Evolutionary conservation across 2,888 invertebrate species (phyloP), one percentile per base, ranked within the genome.

Genomic region (Asteroscopus sphinx): DNA sequence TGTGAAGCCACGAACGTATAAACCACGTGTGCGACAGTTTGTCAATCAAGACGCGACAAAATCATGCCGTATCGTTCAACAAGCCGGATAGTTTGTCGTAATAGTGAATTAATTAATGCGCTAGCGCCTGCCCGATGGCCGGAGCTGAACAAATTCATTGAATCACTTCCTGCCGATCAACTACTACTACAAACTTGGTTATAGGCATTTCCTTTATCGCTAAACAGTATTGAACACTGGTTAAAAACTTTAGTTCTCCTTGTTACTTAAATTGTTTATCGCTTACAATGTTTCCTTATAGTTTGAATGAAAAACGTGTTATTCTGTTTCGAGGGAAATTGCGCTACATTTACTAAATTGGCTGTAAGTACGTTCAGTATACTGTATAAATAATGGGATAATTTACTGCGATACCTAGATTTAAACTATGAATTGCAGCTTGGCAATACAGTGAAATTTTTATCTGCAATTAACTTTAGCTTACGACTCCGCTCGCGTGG

Each of bases 91-190:
- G 49, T 47, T 56, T 48, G 36, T 52, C 53, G 35, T 54, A 56
- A 63, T 66, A 58, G 42, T 56, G 41, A 58, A 65, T 73, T 59
- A 68, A 73, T 65, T 42, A 51, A 64, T 58, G 49, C 28, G 52
- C 49, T 54, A 48, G 68, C 53, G 35, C 52, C 25, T 58, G 61
- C 42, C 54, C 59, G 49, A 54, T 65, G 48, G 28, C 52, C 54
- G 44, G 12, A 30, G 64, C 53, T 58, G 60, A 66, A 69, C 58
- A 56, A 66, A 69, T 60, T 59, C 35, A 61, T 39, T 59, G 70
- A 64, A 70, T 73, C 63, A 61, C 49, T 70, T 73, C 70, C 73
- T 47, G 61, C 26, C 32, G 54, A 60, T 49, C 39, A 58, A 41
- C 48, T 47, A 12, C 30, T 36, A 62, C 40, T 57, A 61, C 55